These are phyloP conservation scores for Lobophora halterata DNA, from an alignment of 2,888 invertebrate species.

Conservation along the genomic window DNA sequence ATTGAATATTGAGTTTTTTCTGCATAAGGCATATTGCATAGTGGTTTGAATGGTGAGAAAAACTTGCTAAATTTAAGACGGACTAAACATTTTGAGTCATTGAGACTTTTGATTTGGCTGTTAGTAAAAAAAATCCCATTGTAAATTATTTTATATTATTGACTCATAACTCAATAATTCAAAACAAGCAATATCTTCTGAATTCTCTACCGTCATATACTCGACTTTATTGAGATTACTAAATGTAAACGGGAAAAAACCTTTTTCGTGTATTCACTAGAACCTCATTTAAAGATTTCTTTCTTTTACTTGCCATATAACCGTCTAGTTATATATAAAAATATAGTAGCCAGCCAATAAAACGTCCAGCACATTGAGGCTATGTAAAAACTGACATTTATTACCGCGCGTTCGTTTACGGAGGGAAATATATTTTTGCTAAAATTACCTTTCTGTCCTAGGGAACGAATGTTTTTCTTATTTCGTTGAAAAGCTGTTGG, in stretches of 20 bases:
- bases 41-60: too few species aligned
- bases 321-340: constrained; percentile 10
- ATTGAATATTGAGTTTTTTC: too few species aligned
- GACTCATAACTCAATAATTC: too few species aligned
- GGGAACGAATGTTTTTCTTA: constrained; percentile 4
- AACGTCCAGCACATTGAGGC: constrained; percentile 11
- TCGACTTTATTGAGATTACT: too few species aligned
- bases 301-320: constrained; percentile 14
- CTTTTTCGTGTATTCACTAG: not conserved
- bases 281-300: too few species aligned
- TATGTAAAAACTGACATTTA: constrained; percentile 41
- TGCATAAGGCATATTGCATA: too few species aligned
- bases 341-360: constrained; percentile 19
- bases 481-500: not conserved
- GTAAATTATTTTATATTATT: too few species aligned
- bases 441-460: constrained; percentile 32
- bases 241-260: not conserved
- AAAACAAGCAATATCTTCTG: not conserved
- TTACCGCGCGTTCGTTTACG: constrained; percentile 34
- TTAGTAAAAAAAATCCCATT: too few species aligned
- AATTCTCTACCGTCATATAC: too few species aligned
- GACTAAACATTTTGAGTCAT: too few species aligned
- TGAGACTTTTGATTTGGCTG: too few species aligned
- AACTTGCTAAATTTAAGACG: too few species aligned
- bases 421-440: constrained; percentile 41